Percentiles rank a stretch among this genome's conserved stretches.
phyloP scores from a whole-genome alignment of 1,140 invertebrate species.

The Saccostrea cuccullata region DNA sequence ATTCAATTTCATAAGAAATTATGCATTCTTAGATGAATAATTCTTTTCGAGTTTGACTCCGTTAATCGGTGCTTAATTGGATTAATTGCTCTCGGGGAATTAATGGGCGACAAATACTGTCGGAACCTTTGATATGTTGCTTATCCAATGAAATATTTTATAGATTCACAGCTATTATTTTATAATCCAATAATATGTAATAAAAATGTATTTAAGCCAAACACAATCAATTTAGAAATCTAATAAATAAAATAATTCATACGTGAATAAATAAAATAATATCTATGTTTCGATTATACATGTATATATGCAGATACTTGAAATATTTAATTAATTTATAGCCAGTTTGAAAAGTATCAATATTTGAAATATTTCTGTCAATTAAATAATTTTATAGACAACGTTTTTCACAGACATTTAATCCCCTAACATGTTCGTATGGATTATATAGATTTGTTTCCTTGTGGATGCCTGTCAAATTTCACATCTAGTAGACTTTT shows the following conservation, averaged over 20 bases:
- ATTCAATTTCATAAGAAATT: too few relatives aligned
- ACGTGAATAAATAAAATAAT: too few relatives aligned
- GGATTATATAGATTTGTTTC: background rate
- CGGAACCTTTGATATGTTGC: background rate
- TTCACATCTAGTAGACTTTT: slow-evolving; percentile 6
- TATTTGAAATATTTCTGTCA: background rate
- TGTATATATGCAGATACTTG: too few relatives aligned
- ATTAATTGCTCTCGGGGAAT: background rate
- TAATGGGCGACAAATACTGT: background rate
- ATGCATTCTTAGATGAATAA: background rate
- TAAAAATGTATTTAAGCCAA: background rate
- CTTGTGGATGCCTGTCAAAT: slow-evolving; percentile 10
- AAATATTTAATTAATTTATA: too few relatives aligned
- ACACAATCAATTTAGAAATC: background rate
- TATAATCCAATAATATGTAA: background rate
- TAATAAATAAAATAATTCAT: too few relatives aligned
- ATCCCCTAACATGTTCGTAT: background rate
- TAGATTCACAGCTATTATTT: background rate
- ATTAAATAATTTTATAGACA: background rate
- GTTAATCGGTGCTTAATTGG: slow-evolving; percentile 13
- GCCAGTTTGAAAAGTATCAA: background rate
- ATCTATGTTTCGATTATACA: too few relatives aligned
- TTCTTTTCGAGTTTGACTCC: background rate
- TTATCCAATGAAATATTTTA: background rate
- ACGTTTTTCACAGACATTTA: background rate